phyloP scores from a whole-genome alignment of 2,797 vertebrate species.

The Rhinoraja longicauda region DNA sequence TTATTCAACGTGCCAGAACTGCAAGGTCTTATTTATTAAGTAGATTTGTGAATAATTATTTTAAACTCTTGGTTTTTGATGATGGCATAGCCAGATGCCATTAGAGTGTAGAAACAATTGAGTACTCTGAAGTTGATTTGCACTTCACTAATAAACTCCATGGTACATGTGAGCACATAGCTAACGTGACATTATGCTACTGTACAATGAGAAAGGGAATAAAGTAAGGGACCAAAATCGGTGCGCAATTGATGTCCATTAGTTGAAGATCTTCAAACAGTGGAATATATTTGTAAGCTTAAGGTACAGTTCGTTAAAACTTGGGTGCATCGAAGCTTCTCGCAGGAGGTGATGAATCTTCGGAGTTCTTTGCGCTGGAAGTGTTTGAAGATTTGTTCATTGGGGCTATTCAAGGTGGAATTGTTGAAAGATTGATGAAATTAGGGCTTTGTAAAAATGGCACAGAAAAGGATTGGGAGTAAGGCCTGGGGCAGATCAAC shows the following conservation, averaged over 20 bases:
- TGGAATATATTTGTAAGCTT: background rate
- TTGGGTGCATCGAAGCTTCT: too few relatives aligned
- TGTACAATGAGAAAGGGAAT: background rate
- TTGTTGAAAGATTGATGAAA: too few relatives aligned
- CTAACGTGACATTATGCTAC: background rate
- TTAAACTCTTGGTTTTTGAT: background rate
- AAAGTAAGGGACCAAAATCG: background rate
- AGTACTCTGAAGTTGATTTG: background rate
- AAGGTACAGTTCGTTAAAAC: too few relatives aligned
- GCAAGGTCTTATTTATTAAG: background rate
- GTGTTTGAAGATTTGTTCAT: too few relatives aligned
- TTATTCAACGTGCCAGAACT: background rate
- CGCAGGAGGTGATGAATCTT: too few relatives aligned
- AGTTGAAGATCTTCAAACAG: too few relatives aligned
- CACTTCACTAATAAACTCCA: background rate
- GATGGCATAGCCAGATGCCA: background rate
- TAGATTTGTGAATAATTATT: background rate
- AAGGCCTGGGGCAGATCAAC: too few relatives aligned
- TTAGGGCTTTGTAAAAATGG: too few relatives aligned
- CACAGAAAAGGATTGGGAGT: too few relatives aligned
- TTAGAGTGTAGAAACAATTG: background rate
- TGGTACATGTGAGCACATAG: background rate
- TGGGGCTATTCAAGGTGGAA: too few relatives aligned
- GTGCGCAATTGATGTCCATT: too few relatives aligned
- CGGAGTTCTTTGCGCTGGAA: too few relatives aligned